These are phyloP conservation scores for Antheraea mylitta DNA, from an alignment of 1,140 invertebrate genomes.

Conservation along the genomic window DNA sequence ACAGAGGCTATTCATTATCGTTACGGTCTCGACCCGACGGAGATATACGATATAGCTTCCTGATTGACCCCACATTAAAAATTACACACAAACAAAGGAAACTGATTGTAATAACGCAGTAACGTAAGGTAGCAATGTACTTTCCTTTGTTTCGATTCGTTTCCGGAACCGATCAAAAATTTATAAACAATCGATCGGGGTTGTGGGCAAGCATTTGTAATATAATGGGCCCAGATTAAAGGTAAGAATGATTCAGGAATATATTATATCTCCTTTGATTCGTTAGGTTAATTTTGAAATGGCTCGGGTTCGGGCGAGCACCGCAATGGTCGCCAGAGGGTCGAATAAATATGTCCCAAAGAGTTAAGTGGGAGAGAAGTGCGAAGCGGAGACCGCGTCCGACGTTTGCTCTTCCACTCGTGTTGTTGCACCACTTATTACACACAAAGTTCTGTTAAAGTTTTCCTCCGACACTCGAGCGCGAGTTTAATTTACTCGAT, in stretches of 20 bases:
- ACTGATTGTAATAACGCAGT: slow-evolving; percentile 59
- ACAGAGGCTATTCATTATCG: slow-evolving; percentile 73
- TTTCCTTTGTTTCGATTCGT: slow-evolving; percentile 66
- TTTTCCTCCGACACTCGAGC: slow-evolving; percentile 73
- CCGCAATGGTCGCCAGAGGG: slow-evolving; percentile 69
- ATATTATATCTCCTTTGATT: slow-evolving; percentile 66
- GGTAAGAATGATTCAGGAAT: slow-evolving; percentile 37
- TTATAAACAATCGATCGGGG: slow-evolving; percentile 57
- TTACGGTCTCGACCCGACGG: slow-evolving; percentile 67
- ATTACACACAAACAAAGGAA: slow-evolving; percentile 74
- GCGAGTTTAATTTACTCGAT: slow-evolving; percentile 80
- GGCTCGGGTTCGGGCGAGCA: slow-evolving; percentile 38
- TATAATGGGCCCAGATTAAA: slow-evolving; percentile 43
- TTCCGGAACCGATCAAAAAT: slow-evolving; percentile 60
- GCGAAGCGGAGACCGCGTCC: slow-evolving; percentile 70
- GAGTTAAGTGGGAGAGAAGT: slow-evolving; percentile 76
- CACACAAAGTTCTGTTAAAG: slow-evolving; percentile 78
- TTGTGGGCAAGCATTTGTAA: slow-evolving; percentile 45
- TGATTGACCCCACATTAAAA: slow-evolving; percentile 79
- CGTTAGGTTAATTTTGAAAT: slow-evolving; percentile 70
- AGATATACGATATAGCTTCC: slow-evolving; percentile 70
- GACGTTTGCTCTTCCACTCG: slow-evolving; percentile 78
- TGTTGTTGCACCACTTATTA: slow-evolving; percentile 79
- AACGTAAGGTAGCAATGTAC: slow-evolving; percentile 22
- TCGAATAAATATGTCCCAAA: slow-evolving; percentile 79